phyloP scores from a whole-genome alignment of 2,113 vertebrate species.

The Trogon melanurus region DNA sequence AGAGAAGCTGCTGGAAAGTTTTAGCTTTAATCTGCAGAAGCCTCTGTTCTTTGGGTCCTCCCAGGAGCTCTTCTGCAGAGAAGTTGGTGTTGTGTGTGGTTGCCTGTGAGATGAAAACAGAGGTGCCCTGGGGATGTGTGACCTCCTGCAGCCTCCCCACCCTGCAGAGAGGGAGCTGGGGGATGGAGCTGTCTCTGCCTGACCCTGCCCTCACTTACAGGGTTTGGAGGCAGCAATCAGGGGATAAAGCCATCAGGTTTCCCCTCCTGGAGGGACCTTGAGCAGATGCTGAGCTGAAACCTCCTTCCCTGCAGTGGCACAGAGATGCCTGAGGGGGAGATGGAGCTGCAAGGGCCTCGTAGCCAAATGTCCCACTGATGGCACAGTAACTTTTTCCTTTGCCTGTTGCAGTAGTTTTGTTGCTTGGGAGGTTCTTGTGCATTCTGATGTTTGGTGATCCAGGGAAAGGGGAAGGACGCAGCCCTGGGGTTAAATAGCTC shows the following conservation, averaged over 20 bases:
- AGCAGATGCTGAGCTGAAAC: background rate
- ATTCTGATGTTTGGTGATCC: background rate
- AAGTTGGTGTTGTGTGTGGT: background rate
- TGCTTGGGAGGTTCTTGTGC: background rate
- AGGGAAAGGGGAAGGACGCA: background rate
- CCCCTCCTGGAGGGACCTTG: background rate
- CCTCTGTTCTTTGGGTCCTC: background rate
- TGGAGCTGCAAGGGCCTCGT: rapidly evolving
- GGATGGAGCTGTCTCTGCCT: background rate
- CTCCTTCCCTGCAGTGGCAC: background rate
- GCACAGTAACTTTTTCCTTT: background rate
- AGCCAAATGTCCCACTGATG: background rate
- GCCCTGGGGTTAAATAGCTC: background rate
- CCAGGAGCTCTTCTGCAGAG: background rate
- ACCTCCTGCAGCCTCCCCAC: background rate
- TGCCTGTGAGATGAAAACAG: rapidly evolving
- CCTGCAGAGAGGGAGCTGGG: background rate
- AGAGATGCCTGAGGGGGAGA: background rate
- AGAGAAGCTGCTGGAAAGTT: background rate
- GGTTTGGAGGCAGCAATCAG: background rate
- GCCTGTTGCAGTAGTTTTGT: background rate
- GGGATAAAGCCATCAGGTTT: background rate
- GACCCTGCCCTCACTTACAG: background rate
- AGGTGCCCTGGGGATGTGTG: background rate
- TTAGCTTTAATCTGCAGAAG: background rate